Evolutionary conservation across 2,113 vertebrate species (phyloP), one percentile per base, ranked within the genome.

Genomic region (Engraulis encrasicolus): DNA sequence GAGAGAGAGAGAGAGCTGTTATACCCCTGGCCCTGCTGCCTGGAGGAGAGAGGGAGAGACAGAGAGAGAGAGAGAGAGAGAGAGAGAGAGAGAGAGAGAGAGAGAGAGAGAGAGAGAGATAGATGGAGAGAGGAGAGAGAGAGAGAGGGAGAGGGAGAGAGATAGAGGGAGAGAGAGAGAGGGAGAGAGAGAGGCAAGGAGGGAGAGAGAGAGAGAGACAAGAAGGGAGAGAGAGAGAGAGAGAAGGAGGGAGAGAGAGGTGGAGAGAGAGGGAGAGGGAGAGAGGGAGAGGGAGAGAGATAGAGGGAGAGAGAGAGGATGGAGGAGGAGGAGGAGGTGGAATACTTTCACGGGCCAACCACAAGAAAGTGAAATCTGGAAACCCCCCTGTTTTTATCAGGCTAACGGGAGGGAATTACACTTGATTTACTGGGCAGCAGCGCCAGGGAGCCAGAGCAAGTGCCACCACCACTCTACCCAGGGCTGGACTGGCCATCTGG

Each of bases 341-440:
- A 86, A 87, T 58, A 82, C 84, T 82, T n/a, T 86, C 54, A 83
- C 86, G 27, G 66, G 11, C 80, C 48, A 80, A 85, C 85, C 45
- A 86, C 84, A 86, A 85, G 79, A 85, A 89, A 89, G 87, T 88
- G 81, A 45, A 74, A 83, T 84, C 84, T 87, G 83, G 88, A 82
- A 88, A 27, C 81, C 50, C 58, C 58, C 50, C 84, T 86, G 2
- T 27, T 84, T 89, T 87, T 82, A 85, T 85, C 80, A 79, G 66
- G 49, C 48, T n/a, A 40, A 77, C 36, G 20, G 66, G 66, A 9
- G 31, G 7, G 40, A 81, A 82, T 85, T 84, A 82, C 58, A 20
- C 37, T 61, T 85, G 83, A 81, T 89, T 82, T 85, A 84, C 78
- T 58, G 54, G 66, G 74, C 80, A 78, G 74, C 80, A 78, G 31